Evolutionary conservation across 2,113 vertebrate species (phyloP).

Genomic region (Scartelaos histophorus): DNA sequence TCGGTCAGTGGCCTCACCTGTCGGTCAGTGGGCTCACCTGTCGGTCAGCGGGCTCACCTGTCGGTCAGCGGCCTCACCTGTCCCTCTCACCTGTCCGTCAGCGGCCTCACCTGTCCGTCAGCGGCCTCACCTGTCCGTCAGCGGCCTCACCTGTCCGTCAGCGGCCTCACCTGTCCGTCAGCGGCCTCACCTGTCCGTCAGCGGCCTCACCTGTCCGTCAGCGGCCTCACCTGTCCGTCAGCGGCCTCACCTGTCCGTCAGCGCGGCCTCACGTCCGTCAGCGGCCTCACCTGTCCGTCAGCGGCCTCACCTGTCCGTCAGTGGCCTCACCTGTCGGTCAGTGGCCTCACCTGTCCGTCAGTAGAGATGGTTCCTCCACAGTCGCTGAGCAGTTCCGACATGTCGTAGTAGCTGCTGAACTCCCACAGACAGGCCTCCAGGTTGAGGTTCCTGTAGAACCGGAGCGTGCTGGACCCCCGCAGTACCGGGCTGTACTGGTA

Average conservation of each 20-base stretch:
- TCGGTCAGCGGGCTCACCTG: constrained; percentile 89
- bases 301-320: constrained; percentile 89
- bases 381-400: constrained; percentile 92
- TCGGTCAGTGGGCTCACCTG: constrained; percentile 90
- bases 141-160: constrained; percentile 89
- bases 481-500: constrained; percentile 87
- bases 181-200: constrained; percentile 89
- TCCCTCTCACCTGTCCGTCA: constrained; percentile 88
- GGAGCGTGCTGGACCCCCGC: constrained; percentile 81
- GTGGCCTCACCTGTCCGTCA: constrained; percentile 89
- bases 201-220: constrained; percentile 89
- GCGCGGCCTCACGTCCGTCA: too few species aligned
- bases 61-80: too few species aligned
- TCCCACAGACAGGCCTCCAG: constrained; percentile 95
- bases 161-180: constrained; percentile 89
- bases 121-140: constrained; percentile 89
- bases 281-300: constrained; percentile 88
- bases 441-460: constrained; percentile 92
- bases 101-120: constrained; percentile 89
- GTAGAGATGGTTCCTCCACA: constrained; percentile 82
- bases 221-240: constrained; percentile 89
- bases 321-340: constrained; percentile 90
- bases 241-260: constrained; percentile 89
- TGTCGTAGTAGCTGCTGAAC: constrained; percentile 91
- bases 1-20: constrained; percentile 90